phyloP scores from a whole-genome alignment of 2,113 vertebrate species.

The Antigone vipio region DNA sequence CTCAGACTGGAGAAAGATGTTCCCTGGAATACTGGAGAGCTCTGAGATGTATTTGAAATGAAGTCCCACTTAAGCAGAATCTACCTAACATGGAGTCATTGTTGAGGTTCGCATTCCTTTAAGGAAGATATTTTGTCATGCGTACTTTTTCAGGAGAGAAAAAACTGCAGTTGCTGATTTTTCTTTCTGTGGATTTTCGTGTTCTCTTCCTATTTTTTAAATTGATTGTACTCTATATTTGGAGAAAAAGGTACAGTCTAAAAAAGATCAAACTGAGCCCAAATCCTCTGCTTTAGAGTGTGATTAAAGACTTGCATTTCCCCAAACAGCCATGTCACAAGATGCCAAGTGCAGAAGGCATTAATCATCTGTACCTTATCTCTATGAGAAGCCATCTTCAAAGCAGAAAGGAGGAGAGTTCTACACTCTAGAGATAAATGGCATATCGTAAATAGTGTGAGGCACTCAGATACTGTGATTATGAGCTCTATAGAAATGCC shows the following conservation, averaged over 20 bases:
- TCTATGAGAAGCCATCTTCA: conserved; percentile 32
- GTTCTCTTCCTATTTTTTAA: not conserved
- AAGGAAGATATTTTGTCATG: not conserved
- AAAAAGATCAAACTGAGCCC: not conserved
- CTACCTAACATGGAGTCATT: not conserved
- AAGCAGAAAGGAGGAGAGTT: conserved; percentile 41
- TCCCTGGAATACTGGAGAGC: not conserved
- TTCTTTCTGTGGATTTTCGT: not conserved
- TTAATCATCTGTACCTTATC: conserved; percentile 51
- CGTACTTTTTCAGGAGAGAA: not conserved
- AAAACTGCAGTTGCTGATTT: not conserved
- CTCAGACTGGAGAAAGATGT: not conserved
- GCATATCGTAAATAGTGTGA: conserved; percentile 38
- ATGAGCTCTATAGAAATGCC: conserved; percentile 59
- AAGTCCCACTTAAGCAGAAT: not conserved
- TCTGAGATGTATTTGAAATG: not conserved
- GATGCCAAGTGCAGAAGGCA: conserved; percentile 36
- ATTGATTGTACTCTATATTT: not conserved
- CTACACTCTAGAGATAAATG: conserved; percentile 50
- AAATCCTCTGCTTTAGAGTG: not conserved
- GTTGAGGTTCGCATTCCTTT: not conserved
- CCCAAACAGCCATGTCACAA: conserved; percentile 30
- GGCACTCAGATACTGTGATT: conserved; percentile 48
- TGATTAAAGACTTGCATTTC: conserved; percentile 14
- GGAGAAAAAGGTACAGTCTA: not conserved